phyloP scores from a whole-genome alignment of 2,797 vertebrate species.

The Sciurus vulgaris region DNA sequence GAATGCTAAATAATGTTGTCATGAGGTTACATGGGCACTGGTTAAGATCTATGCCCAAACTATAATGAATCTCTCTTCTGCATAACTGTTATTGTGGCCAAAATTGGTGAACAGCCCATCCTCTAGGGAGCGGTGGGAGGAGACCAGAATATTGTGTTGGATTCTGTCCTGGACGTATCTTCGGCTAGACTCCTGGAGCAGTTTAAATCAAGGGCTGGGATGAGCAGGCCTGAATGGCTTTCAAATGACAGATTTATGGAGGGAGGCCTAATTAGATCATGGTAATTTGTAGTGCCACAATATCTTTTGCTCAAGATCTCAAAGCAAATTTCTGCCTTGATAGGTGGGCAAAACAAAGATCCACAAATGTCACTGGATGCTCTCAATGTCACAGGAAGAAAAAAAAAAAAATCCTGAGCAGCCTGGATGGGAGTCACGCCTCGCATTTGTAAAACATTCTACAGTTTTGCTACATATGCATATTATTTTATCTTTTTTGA shows the following conservation, averaged over 20 bases:
- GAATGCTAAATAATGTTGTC: conserved; percentile 86
- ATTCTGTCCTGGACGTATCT: conserved; percentile 84
- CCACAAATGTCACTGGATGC: not conserved
- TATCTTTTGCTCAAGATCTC: conserved; percentile 83
- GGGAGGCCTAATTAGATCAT: conserved; percentile 84
- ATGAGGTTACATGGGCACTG: conserved; percentile 80
- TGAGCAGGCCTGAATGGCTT: conserved; percentile 81
- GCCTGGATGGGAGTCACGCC: not conserved
- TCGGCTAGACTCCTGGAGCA: conserved; percentile 81
- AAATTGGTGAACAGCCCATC: conserved; percentile 81
- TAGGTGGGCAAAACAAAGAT: conserved; percentile 67
- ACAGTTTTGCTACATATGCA: not conserved
- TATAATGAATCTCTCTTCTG: conserved; percentile 85
- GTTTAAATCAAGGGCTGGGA: conserved; percentile 83
- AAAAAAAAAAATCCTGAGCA: not conserved
- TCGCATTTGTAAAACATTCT: conserved; percentile 30
- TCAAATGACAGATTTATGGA: conserved; percentile 85
- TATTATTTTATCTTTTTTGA: not conserved
- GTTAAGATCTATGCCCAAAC: conserved; percentile 84
- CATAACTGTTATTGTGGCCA: conserved; percentile 82
- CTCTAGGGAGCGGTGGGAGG: conserved; percentile 83
- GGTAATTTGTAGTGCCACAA: conserved; percentile 79
- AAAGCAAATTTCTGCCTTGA: conserved; percentile 78
- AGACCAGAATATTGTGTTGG: conserved; percentile 84
- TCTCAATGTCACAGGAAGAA: conserved; percentile 35